These are phyloP conservation scores for Epinephelus coioides DNA, from an alignment of 2,797 vertebrate genomes.

Conservation along the genomic window DNA sequence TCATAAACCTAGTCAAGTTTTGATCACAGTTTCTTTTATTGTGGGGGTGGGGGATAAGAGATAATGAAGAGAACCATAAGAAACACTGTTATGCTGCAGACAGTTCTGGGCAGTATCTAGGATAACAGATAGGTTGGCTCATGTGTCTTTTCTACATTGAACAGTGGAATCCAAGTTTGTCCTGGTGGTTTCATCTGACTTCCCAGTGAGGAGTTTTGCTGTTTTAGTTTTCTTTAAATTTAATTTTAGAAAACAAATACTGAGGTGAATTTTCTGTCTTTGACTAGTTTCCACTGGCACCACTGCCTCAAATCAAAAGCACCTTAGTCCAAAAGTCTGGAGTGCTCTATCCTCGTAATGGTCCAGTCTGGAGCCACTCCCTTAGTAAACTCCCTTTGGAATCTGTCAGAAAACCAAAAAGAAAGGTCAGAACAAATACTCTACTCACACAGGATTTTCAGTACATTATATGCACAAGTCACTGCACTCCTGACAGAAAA, in stretches of 20 bases:
- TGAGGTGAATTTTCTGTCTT: not conserved
- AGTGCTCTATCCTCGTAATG: slow-evolving; percentile 94
- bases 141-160: not conserved
- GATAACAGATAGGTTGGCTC: not conserved
- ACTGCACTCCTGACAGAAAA: not conserved
- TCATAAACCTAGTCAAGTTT: slow-evolving; percentile 12
- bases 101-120: not conserved
- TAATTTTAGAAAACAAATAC: slow-evolving; percentile 12
- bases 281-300: slow-evolving; percentile 7
- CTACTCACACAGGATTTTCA: not conserved
- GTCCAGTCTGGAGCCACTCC: slow-evolving; percentile 95
- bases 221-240: too few species aligned
- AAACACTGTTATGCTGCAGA: slow-evolving; percentile 3
- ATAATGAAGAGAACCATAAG: not conserved
- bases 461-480: too few species aligned
- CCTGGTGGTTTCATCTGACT: slow-evolving; percentile 2
- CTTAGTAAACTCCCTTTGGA: slow-evolving; percentile 96
- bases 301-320: slow-evolving; percentile 4
- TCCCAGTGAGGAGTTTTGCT: not conserved
- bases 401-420: slow-evolving; percentile 82
- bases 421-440: not conserved
- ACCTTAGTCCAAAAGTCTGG: slow-evolving; percentile 91
- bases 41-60: fast-evolving
- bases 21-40: not conserved
- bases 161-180: slow-evolving; percentile 14